Evolutionary conservation across 2,888 invertebrate genomes (phyloP), one percentile per base, ranked within the genome.

Genomic region (Leucozona laternaria): DNA sequence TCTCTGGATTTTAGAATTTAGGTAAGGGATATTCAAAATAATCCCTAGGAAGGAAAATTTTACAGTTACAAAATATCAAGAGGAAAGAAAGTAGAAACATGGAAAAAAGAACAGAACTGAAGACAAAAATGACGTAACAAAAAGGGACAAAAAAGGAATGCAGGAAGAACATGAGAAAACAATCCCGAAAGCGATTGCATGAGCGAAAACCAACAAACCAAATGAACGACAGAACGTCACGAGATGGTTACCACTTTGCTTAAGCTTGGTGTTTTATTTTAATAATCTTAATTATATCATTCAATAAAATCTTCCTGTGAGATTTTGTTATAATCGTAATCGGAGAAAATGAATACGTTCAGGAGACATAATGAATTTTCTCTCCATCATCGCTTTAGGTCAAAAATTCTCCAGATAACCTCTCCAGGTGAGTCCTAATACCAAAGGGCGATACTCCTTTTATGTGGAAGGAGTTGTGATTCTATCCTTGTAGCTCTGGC

Each of bases 11-110:
- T 8, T 37, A 31, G 17, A 22, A 15, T 22, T 57, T 60, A 60
- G 15, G 15, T 60, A 60, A 22, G 15, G 22, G 40, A 60, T 60
- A 60, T 60, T 60, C 60, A 60, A 25, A 40, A 60, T 15, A 58
- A 58, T 34, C 37, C 22, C 13, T 3, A 28, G 62, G 13, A 43
- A 25, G 17, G 1, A 40, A 60, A 60, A 10, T 1, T 45, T 1
- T 10, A 15, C 17, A 45, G 45, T 2, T n/a, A 43, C n/a, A 43
- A 43, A 25, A 40, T n/a, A n/a, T 4, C 25, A 43, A n/a, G 11
- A 25, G 62, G 28, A 62, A 43, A 28, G 8, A 34, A 34, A 34
- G 17, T 20, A 28, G 55, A 55, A n/a, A n/a, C n/a, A 4, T 28
- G 7, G 10, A 17, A 58, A 57, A 17, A 34, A 58, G 4, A 4